A percentile compares a stretch with the other conserved stretches of the same genome.
Evolutionary conservation across 2,888 invertebrate species (phyloP).

Genomic region (Polydrusus tereticollis): DNA sequence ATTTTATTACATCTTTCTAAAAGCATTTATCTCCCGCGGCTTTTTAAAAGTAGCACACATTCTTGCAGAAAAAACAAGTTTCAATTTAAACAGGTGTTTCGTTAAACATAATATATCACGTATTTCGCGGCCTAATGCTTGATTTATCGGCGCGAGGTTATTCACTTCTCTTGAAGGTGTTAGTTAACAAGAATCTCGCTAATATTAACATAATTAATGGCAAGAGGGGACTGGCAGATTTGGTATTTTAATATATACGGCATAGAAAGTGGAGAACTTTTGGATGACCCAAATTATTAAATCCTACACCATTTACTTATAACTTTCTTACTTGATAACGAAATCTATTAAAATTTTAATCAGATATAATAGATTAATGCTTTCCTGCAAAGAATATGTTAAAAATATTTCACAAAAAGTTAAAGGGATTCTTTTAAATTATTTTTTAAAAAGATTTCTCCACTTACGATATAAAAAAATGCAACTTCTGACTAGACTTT

Average conservation of each 20-base stretch:
- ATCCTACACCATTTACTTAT: too few species aligned
- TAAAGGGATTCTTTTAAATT: too few species aligned
- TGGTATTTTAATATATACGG: neutral
- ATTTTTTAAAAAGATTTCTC: too few species aligned
- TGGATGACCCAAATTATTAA: too few species aligned
- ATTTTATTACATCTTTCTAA: neutral
- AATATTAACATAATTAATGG: slow-evolving; percentile 1
- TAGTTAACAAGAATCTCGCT: slow-evolving; percentile 7
- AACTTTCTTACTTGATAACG: too few species aligned
- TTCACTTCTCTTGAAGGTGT: slow-evolving; percentile 7
- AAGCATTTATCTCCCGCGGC: neutral
- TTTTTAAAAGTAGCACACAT: neutral
- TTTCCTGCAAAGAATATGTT: too few species aligned
- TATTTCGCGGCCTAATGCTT: neutral
- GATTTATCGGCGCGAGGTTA: slow-evolving; percentile 7
- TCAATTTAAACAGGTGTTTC: slow-evolving; percentile 9
- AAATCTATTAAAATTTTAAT: too few species aligned
- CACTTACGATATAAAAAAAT: too few species aligned
- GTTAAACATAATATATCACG: neutral
- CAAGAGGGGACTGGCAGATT: neutral
- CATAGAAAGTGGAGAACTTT: neutral
- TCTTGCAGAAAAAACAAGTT: neutral
- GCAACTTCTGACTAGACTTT: too few species aligned
- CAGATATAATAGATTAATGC: too few species aligned
- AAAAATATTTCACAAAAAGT: too few species aligned